Conservation (phyloP, 2,797 vertebrate genomes). For the Lutjanus campechanus region DNA sequence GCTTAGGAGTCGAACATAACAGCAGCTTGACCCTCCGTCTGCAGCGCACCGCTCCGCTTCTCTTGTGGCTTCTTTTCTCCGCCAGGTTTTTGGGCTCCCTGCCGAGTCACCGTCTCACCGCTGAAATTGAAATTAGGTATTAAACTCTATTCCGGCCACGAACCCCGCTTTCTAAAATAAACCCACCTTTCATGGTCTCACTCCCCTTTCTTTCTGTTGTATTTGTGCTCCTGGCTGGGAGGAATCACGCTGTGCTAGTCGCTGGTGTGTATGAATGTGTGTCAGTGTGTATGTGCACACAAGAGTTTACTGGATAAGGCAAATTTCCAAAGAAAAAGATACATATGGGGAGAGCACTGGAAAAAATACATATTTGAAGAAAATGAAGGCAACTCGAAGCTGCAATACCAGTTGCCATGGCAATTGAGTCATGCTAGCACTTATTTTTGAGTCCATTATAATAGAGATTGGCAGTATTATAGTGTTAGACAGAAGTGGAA, state of each 20-base stretch:
- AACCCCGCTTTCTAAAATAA: slow-evolving; percentile 61
- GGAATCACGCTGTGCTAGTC: slow-evolving; percentile 32
- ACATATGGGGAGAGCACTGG: neutral
- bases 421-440: slow-evolving; percentile 39
- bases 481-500: slow-evolving; percentile 27
- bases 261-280: slow-evolving; percentile 1
- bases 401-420: slow-evolving; percentile 63
- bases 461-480: slow-evolving; percentile 45
- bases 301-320: neutral
- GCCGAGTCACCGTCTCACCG: slow-evolving; percentile 21
- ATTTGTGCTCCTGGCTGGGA: slow-evolving; percentile 29
- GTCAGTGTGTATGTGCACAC: neutral
- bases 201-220: slow-evolving; percentile 20
- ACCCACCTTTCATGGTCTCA: slow-evolving; percentile 47
- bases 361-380: slow-evolving; percentile 1
- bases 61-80: slow-evolving; percentile 32
- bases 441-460: slow-evolving; percentile 43
- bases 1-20: slow-evolving; percentile 39
- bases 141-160: slow-evolving; percentile 44
- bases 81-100: slow-evolving; percentile 47
- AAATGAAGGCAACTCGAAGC: slow-evolving; percentile 17
- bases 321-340: slow-evolving; percentile 6
- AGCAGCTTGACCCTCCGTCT: slow-evolving; percentile 59
- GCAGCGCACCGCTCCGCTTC: slow-evolving; percentile 22
- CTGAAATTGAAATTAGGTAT: slow-evolving; percentile 74